Evolutionary conservation across 2,113 vertebrate species (phyloP).

Genomic region (Cynocephalus volans): DNA sequence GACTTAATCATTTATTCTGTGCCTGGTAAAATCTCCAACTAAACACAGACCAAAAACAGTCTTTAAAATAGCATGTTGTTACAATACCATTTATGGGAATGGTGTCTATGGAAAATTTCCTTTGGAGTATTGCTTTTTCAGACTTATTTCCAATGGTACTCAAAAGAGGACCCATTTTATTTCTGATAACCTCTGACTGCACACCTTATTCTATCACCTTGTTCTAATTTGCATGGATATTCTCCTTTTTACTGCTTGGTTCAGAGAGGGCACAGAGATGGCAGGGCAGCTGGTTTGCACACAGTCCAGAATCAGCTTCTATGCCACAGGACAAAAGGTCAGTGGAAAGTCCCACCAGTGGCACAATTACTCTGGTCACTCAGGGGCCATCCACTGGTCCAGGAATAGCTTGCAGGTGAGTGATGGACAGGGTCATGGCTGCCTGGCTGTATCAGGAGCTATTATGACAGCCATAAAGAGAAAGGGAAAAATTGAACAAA

Average conservation of each 20-base stretch:
- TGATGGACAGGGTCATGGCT: conserved; percentile 69
- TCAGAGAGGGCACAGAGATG: conserved; percentile 23
- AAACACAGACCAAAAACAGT: conserved; percentile 39
- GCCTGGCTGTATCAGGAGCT: conserved; percentile 66
- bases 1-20: conserved; percentile 28
- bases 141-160: conserved; percentile 11
- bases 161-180: conserved; percentile 8
- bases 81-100: conserved; percentile 29
- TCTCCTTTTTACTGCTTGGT: neutral
- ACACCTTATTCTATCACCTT: neutral
- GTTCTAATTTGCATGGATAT: conserved; percentile 65
- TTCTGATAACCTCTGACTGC: neutral
- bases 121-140: neutral
- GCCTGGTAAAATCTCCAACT: conserved; percentile 41
- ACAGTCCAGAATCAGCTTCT: conserved; percentile 67
- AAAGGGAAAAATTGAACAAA: conserved; percentile 77
- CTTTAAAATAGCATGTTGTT: conserved; percentile 34
- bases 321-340: conserved; percentile 72
- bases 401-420: conserved; percentile 73
- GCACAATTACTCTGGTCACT: conserved; percentile 75
- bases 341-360: conserved; percentile 10
- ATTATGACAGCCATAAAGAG: conserved; percentile 75
- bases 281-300: conserved; percentile 32
- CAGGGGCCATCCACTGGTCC: neutral
- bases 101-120: neutral